Conservation (phyloP, 2,113 vertebrate species). For the Saguinus imperator region DNA sequence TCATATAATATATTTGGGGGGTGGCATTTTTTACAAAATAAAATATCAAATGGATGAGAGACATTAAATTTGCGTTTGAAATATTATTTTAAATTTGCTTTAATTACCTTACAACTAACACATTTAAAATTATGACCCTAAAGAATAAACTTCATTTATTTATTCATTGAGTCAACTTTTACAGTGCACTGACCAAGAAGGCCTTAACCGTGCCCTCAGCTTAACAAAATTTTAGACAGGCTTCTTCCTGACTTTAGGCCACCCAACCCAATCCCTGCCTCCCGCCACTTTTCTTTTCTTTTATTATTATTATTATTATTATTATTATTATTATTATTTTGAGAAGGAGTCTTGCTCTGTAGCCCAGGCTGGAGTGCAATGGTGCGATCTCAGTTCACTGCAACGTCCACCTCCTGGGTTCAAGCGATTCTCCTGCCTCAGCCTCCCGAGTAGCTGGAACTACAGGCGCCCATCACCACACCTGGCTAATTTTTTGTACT, state of each 20-base stretch:
- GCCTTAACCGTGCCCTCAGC: not conserved
- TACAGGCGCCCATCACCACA: no score
- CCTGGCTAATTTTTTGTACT: no score
- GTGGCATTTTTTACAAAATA: not conserved
- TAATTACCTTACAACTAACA: not conserved
- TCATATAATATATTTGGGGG: not conserved
- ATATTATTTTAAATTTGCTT: conserved; percentile 37
- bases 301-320: no score
- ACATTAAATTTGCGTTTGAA: not conserved
- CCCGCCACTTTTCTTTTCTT: no score
- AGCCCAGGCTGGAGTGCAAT: no score
- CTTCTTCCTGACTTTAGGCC: not conserved
- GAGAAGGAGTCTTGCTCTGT: no score
- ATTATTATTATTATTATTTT: no score
- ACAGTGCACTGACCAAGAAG: not conserved
- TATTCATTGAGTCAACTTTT: not conserved
- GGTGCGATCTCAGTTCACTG: no score
- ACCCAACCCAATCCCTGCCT: no score
- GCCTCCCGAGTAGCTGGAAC: no score
- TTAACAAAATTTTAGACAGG: not conserved
- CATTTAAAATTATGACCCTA: not conserved
- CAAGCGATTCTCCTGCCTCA: no score
- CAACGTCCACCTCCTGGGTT: no score
- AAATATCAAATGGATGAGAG: not conserved
- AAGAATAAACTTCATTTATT: not conserved